Evolutionary conservation across 2,888 invertebrate genomes (phyloP).

Genomic region (Himalopsyche japonica): DNA sequence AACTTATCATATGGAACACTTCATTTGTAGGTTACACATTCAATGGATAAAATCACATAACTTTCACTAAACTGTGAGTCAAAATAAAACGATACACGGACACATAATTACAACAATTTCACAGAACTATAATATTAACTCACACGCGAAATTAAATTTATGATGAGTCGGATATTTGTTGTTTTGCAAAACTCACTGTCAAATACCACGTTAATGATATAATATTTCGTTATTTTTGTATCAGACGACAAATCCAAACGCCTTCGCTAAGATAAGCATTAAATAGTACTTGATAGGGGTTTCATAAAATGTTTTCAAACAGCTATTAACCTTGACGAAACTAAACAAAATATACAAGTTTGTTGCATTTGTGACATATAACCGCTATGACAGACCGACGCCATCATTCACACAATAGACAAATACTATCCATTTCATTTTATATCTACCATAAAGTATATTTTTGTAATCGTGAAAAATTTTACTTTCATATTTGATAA

Average conservation of each 20-base stretch:
- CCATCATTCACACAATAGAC: conserved; percentile 18
- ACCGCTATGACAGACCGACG: conserved; percentile 37
- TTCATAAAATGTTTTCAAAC: neutral
- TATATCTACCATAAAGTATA: no score
- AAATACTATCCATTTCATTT: no score
- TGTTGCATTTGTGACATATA: conserved; percentile 21
- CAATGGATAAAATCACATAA: neutral
- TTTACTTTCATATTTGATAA: no score
- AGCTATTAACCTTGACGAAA: neutral
- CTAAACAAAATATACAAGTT: neutral
- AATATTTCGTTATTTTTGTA: neutral
- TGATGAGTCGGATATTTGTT: neutral
- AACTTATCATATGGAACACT: neutral
- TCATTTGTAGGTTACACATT: neutral
- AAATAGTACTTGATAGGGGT: neutral
- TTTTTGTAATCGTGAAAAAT: no score
- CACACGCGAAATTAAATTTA: neutral
- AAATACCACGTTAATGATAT: neutral
- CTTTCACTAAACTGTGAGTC: neutral
- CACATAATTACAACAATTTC: neutral
- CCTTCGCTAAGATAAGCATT: neutral
- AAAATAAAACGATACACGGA: neutral
- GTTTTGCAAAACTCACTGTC: neutral
- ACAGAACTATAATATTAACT: neutral
- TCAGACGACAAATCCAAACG: neutral